Evolutionary conservation across 2,888 invertebrate species (phyloP), one percentile per base, ranked within the genome.

Genomic region (Cryptus armator): DNA sequence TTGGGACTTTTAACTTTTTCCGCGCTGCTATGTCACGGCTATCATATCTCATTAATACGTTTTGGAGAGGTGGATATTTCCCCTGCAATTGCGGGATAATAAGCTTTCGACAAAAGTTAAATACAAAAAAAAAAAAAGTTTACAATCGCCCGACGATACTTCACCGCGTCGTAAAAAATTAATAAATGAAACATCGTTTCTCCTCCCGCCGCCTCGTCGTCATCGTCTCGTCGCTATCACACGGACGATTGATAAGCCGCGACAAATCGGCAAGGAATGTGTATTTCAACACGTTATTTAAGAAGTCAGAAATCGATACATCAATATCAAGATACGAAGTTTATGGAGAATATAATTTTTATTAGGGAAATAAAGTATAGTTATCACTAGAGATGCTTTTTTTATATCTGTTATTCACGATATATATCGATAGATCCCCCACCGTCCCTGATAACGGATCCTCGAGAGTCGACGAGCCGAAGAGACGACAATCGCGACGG

Each of bases 261-360:
- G 86, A 78, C 79, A 66, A 82, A 84, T 88, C 76, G 53, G 82
- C 87, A 82, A 86, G 86, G 84, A 86, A 78, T 51, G 83, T 64
- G 62, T 59, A 74, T 84, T 86, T 48, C 64, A 81, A 74, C 67
- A 6, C 56, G 74, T 78, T 84, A 79, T 81, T 70, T 53, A 77
- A 53, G 68, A 70, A 68, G 62, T 81, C 62, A 78, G 46, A 81
- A 83, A 81, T 37, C 70, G 72, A 82, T 79, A 82, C 59, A 70
- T 84, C 68, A 70, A 77, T 83, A 77, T 83, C 84, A 82, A 90
- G 89, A 87, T 88, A 91, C 89, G 86, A 90, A 56, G 88, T 91
- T 91, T 90, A 91, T 91, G 87, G 88, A 89, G 83, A 90, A 89
- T 89, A 91, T 91, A 90, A 90, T 91, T 93, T 92, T 92, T 92